Percentiles rank a stretch among this genome's conserved stretches.
Conservation (phyloP, 2,888 invertebrate species). For the Scaptomyza flava region DNA sequence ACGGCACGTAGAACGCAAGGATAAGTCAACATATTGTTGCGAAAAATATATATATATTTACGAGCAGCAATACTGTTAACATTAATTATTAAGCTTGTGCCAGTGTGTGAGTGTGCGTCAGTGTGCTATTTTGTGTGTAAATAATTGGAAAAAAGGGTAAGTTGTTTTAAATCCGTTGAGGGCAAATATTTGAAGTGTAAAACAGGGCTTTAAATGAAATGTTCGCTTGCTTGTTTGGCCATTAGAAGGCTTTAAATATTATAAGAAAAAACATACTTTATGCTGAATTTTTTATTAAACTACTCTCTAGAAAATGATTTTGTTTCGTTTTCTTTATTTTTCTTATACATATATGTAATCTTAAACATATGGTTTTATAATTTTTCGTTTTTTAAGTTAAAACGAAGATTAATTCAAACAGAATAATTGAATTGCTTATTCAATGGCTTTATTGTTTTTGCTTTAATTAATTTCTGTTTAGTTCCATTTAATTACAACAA, state of each 20-base stretch:
- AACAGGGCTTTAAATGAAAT: slow-evolving; percentile 12
- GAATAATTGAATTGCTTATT: not conserved
- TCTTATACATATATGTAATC: too few relatives aligned
- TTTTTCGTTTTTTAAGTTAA: too few relatives aligned
- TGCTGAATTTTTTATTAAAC: too few relatives aligned
- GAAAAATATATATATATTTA: slow-evolving; percentile 25
- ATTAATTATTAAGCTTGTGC: slow-evolving; percentile 34
- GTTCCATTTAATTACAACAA: slow-evolving; percentile 16
- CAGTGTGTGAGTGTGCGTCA: not conserved
- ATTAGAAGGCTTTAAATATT: not conserved
- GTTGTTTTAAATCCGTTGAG: slow-evolving; percentile 7
- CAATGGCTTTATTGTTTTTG: not conserved
- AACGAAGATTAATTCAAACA: not conserved
- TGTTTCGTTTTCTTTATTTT: too few relatives aligned
- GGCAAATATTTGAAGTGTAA: slow-evolving; percentile 3
- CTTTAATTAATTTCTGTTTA: slow-evolving; percentile 27
- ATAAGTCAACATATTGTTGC: slow-evolving; percentile 72
- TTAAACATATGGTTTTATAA: too few relatives aligned
- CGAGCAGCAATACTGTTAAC: slow-evolving; percentile 44
- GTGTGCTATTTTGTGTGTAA: not conserved
- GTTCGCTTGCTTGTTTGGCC: too few relatives aligned
- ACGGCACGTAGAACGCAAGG: slow-evolving; percentile 64
- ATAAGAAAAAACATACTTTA: too few relatives aligned
- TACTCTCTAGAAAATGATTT: too few relatives aligned
- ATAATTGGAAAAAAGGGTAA: slow-evolving; percentile 37